Evolutionary conservation across 2,113 vertebrate genomes (phyloP).

Genomic region (Toxotes jaculatrix): DNA sequence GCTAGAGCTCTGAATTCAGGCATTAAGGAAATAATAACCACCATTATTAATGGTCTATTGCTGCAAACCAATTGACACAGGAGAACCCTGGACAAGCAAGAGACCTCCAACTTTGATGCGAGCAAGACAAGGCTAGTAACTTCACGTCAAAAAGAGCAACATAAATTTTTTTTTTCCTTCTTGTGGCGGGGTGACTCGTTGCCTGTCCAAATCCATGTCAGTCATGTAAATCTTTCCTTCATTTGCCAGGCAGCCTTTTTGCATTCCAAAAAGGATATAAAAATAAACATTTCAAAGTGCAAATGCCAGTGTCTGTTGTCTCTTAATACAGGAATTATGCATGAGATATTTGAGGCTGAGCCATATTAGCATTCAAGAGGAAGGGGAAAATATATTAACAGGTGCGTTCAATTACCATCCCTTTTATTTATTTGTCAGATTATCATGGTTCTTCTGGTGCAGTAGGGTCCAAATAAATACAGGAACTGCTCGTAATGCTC

Average conservation of each 20-base stretch:
- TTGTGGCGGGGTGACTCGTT: background rate
- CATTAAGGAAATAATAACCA: slow-evolving; percentile 13
- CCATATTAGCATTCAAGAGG: slow-evolving; percentile 37
- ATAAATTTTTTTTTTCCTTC: background rate
- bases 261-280: slow-evolving; percentile 50
- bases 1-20: background rate
- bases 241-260: slow-evolving; percentile 41
- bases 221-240: slow-evolving; percentile 18
- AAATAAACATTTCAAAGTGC: slow-evolving; percentile 72
- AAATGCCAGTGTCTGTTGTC: slow-evolving; percentile 57
- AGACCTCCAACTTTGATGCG: slow-evolving; percentile 34
- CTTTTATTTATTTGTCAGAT: slow-evolving; percentile 65
- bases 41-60: background rate
- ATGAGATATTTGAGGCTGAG: slow-evolving; percentile 52
- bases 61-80: slow-evolving; percentile 26
- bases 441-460: slow-evolving; percentile 36
- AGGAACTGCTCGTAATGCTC: slow-evolving; percentile 36
- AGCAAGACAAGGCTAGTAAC: slow-evolving; percentile 5
- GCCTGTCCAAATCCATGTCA: slow-evolving; percentile 28
- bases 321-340: slow-evolving; percentile 53
- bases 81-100: background rate
- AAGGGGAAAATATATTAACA: slow-evolving; percentile 35
- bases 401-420: slow-evolving; percentile 56
- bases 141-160: slow-evolving; percentile 7
- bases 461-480: slow-evolving; percentile 40